Conservation (phyloP, 2,113 vertebrate genomes). For the Heteronetta atricapilla region DNA sequence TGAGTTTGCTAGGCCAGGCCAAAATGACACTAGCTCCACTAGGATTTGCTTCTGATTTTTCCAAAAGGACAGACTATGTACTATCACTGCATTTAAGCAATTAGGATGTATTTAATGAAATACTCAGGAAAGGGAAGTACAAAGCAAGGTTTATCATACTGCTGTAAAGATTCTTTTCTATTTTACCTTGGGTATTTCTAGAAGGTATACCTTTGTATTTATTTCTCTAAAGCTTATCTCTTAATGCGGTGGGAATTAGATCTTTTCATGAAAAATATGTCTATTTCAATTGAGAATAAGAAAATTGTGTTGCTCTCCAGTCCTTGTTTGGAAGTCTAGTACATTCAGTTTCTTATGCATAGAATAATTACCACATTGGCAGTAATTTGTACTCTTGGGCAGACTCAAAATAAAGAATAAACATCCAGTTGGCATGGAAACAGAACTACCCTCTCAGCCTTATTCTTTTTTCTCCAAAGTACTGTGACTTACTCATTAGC, state of each 20-base stretch:
- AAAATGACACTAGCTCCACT: background rate
- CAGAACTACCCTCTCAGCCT: background rate
- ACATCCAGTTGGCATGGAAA: slow-evolving; percentile 41
- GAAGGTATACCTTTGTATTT: background rate
- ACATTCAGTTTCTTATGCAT: background rate
- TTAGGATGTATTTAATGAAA: accelerated
- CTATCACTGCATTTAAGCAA: background rate
- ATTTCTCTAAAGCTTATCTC: background rate
- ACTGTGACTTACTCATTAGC: slow-evolving; percentile 8
- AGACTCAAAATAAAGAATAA: slow-evolving; percentile 5
- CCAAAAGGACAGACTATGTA: background rate
- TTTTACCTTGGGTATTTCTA: background rate
- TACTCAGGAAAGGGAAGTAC: background rate
- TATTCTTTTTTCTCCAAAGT: background rate
- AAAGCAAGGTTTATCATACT: background rate
- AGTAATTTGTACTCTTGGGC: slow-evolving; percentile 29
- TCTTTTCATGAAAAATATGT: background rate
- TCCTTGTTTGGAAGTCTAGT: background rate
- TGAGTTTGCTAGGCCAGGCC: background rate
- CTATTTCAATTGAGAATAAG: background rate
- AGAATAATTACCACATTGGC: slow-evolving; percentile 31
- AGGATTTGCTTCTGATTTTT: background rate
- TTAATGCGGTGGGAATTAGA: background rate
- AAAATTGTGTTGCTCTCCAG: background rate
- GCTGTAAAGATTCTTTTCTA: background rate